Percentiles rank a stretch among this genome's conserved stretches.
Conservation (phyloP, 2,797 vertebrate genomes). For the Furcifer pardalis region DNA sequence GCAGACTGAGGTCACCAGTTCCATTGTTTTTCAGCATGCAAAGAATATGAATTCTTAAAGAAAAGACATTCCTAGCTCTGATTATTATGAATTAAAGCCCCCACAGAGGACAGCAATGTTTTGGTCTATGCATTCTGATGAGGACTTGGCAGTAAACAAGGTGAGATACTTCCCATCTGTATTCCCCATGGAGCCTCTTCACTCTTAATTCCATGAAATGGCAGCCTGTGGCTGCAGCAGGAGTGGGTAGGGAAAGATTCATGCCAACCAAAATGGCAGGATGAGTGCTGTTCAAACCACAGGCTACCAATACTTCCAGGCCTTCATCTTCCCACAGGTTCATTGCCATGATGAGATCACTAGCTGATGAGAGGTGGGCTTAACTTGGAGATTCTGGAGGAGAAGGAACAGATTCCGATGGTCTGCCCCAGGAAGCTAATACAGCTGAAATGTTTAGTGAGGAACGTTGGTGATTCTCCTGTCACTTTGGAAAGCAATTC, state of each 20-base stretch:
- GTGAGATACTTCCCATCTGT: background rate
- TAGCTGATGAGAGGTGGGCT: background rate
- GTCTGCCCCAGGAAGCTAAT: background rate
- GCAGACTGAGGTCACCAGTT: too few relatives aligned
- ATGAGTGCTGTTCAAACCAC: too few relatives aligned
- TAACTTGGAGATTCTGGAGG: background rate
- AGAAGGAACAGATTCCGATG: background rate
- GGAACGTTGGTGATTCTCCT: background rate
- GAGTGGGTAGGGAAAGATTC: too few relatives aligned
- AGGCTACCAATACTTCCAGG: too few relatives aligned
- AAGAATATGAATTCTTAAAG: background rate
- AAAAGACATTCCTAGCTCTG: background rate
- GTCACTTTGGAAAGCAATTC: background rate
- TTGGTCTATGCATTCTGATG: background rate
- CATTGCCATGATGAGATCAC: background rate
- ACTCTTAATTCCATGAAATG: background rate
- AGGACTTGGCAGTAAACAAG: background rate
- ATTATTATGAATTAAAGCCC: background rate
- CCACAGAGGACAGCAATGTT: background rate
- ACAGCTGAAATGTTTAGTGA: background rate
- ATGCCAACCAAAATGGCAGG: too few relatives aligned
- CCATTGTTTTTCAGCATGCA: too few relatives aligned
- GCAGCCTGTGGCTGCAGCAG: too few relatives aligned
- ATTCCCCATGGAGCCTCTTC: background rate
- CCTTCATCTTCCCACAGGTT: background rate